phyloP scores from a whole-genome alignment of 2,888 invertebrate species.

The Idaea aversata region DNA sequence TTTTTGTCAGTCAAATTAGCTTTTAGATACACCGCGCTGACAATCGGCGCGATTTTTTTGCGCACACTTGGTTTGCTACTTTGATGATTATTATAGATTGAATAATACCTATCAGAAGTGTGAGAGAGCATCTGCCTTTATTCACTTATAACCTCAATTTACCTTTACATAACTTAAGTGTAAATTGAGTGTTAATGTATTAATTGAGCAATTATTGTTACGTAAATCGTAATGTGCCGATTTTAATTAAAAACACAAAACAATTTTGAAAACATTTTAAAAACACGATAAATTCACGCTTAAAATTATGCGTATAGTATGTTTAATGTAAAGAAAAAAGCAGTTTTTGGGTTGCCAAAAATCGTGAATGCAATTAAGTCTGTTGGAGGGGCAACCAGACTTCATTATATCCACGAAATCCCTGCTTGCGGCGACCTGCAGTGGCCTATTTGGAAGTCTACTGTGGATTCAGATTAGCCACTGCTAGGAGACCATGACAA shows the following conservation, averaged over 20 bases:
- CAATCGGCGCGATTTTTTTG: neutral
- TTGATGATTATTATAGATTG: neutral
- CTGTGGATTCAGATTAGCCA: too few species aligned
- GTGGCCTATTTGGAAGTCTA: too few species aligned
- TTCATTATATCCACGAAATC: too few species aligned
- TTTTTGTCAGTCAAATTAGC: too few species aligned
- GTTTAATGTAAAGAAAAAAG: neutral
- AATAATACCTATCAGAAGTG: neutral
- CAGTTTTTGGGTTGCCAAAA: too few species aligned
- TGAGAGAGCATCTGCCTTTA: neutral
- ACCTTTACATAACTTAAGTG: neutral
- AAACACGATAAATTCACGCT: neutral
- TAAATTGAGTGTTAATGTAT: neutral
- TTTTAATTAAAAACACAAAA: neutral
- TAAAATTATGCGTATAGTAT: neutral
- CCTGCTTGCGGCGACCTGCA: too few species aligned
- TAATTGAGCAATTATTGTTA: neutral
- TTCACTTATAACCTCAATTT: neutral
- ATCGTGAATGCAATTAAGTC: too few species aligned
- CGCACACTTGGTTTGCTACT: neutral
- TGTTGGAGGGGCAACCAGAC: too few species aligned
- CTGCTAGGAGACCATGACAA: too few species aligned
- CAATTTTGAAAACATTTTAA: neutral
- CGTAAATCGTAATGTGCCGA: neutral
- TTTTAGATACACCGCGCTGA: too few species aligned